Evolutionary conservation across 2,888 invertebrate species (phyloP).

Genomic region (Mesopsocus fuscifrons): DNA sequence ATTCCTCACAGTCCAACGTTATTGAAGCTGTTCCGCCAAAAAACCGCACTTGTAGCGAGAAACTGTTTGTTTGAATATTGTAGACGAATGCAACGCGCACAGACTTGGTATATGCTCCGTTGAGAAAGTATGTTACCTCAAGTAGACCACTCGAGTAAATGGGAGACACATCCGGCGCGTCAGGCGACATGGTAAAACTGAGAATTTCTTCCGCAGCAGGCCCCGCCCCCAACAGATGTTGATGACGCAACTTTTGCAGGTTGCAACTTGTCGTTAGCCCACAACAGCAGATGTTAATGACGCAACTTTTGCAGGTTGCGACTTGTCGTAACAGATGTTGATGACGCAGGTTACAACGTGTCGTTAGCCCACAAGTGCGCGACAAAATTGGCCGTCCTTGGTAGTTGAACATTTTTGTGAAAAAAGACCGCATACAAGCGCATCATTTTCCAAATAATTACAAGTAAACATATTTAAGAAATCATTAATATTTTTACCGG

Average conservation of each 20-base stretch:
- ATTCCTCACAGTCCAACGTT: neutral
- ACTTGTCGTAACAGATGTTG: too few relatives aligned
- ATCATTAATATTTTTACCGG: neutral
- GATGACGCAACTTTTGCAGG: too few relatives aligned
- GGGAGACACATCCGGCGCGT: too few relatives aligned
- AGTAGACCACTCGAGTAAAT: neutral
- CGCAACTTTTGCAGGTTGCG: too few relatives aligned
- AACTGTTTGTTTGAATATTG: neutral
- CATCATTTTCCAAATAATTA: neutral
- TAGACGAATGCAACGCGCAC: neutral
- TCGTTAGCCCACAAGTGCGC: too few relatives aligned
- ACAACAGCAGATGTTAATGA: too few relatives aligned
- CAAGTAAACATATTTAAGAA: neutral
- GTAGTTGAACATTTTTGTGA: neutral
- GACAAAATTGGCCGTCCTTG: too few relatives aligned
- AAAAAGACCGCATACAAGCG: neutral
- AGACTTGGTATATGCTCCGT: neutral
- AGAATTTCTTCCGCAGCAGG: too few relatives aligned
- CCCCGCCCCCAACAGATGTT: too few relatives aligned
- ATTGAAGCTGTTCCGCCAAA: neutral
- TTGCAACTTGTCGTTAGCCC: too few relatives aligned
- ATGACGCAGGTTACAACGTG: too few relatives aligned
- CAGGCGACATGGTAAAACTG: too few relatives aligned
- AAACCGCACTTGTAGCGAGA: neutral
- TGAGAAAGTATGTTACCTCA: neutral